These are phyloP conservation scores for Drosophila mimica DNA, from an alignment of 2,888 invertebrate genomes.

Conservation along the genomic window DNA sequence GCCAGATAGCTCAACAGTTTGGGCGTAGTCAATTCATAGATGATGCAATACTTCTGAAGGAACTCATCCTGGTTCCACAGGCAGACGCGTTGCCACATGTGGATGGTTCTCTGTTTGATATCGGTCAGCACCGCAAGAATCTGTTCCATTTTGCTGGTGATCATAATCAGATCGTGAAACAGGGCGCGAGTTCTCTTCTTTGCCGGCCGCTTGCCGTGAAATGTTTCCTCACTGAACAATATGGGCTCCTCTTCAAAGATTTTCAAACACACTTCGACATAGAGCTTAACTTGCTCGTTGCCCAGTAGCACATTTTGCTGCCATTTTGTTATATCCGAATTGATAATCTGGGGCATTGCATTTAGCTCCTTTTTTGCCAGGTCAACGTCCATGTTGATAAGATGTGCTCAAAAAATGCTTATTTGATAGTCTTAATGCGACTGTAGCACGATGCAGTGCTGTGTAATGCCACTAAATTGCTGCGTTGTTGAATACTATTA, in stretches of 20 bases:
- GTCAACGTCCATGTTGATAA: conserved; percentile 15
- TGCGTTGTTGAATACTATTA: conserved; percentile 5
- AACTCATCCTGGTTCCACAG: conserved; percentile 44
- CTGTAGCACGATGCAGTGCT: conserved; percentile 8
- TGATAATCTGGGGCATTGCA: conserved; percentile 22
- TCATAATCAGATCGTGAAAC: not conserved
- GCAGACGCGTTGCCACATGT: conserved; percentile 35
- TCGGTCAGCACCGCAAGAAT: conserved; percentile 10
- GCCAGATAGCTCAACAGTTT: conserved; percentile 26
- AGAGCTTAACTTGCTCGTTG: conserved; percentile 13
- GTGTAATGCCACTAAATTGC: not conserved
- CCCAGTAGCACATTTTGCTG: conserved; percentile 28
- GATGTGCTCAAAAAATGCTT: not conserved
- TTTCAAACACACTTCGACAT: not conserved
- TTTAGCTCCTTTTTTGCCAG: not conserved
- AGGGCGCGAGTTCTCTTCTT: not conserved
- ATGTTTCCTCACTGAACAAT: not conserved
- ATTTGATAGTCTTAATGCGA: not conserved
- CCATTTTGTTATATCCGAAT: conserved; percentile 40
- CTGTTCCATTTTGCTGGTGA: not conserved
- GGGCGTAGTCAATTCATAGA: not conserved
- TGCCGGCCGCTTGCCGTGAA: not conserved
- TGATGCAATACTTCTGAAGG: conserved; percentile 9
- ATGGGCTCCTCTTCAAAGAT: conserved; percentile 17
- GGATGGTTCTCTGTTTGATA: conserved; percentile 12